Percentiles rank a stretch among this genome's conserved stretches.
These are phyloP conservation scores for Odocoileus virginianus DNA, from an alignment of 2,113 vertebrate genomes.

Conservation along the genomic window DNA sequence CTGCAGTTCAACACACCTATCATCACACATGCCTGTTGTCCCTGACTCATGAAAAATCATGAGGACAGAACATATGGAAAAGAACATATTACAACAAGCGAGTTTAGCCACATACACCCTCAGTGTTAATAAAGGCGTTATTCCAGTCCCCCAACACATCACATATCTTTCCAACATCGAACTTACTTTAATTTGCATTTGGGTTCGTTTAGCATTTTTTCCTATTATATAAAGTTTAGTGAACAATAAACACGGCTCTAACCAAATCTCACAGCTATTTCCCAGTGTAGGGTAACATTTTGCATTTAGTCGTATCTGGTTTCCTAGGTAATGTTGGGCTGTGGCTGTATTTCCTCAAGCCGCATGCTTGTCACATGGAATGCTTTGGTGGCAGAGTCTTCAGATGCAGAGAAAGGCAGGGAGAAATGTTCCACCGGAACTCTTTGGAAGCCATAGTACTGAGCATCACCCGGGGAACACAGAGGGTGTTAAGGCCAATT, in stretches of 20 bases:
- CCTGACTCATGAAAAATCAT: background rate
- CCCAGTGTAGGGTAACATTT: slow-evolving; percentile 65
- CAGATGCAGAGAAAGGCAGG: background rate
- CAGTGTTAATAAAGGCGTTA: background rate
- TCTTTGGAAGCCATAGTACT: fast-evolving
- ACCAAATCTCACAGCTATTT: slow-evolving; percentile 65
- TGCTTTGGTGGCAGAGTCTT: background rate
- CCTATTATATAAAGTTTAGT: slow-evolving; percentile 61
- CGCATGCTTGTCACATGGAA: slow-evolving; percentile 1
- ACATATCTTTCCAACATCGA: slow-evolving; percentile 30
- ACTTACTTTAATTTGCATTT: slow-evolving; percentile 66
- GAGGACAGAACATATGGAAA: background rate
- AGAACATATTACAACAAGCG: background rate
- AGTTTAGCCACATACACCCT: slow-evolving; percentile 5
- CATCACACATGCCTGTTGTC: slow-evolving; percentile 60
- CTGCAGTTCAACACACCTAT: slow-evolving; percentile 52
- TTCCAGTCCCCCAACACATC: background rate
- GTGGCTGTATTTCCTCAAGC: slow-evolving; percentile 38
- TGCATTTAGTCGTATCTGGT: slow-evolving; percentile 60
- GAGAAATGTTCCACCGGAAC: background rate
- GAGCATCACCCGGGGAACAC: background rate
- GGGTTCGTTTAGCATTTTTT: slow-evolving; percentile 66
- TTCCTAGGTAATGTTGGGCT: slow-evolving; percentile 66
- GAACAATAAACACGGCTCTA: slow-evolving; percentile 66
- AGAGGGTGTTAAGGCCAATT: background rate